Evolutionary conservation across 2,888 invertebrate species (phyloP).

Genomic region (Phytoseiulus persimilis): DNA sequence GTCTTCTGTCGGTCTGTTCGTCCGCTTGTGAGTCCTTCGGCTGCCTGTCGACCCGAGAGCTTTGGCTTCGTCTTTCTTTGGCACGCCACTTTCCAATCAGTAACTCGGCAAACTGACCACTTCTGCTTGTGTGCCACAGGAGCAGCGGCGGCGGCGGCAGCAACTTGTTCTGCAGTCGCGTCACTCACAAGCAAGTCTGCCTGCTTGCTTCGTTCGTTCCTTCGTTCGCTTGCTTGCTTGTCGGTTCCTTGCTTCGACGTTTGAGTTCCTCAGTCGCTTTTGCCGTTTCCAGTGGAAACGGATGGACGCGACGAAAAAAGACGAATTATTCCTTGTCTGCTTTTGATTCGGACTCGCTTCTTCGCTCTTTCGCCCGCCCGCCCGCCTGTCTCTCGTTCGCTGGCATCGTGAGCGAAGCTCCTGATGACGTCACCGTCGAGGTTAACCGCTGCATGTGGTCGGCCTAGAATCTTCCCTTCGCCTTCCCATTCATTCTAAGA

Average conservation of each 20-base stretch:
- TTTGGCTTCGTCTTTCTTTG: background rate
- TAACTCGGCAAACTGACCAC: slow-evolving; percentile 35
- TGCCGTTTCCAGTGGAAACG: background rate
- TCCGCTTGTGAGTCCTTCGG: background rate
- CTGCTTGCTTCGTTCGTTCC: background rate
- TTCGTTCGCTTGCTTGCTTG: background rate
- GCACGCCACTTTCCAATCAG: slow-evolving; percentile 37
- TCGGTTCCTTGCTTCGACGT: background rate
- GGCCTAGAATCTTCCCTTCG: background rate
- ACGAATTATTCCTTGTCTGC: background rate
- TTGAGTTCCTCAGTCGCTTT: background rate
- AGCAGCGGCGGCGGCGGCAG: background rate
- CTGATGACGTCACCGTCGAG: background rate
- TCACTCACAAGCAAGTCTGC: background rate
- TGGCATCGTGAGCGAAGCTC: background rate
- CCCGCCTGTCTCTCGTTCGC: background rate
- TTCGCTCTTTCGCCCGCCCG: background rate
- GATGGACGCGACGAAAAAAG: background rate
- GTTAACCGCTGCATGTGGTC: background rate
- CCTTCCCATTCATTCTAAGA: background rate
- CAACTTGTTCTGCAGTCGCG: background rate
- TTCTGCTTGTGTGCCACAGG: slow-evolving; percentile 1
- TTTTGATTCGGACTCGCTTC: background rate
- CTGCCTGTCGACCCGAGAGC: background rate
- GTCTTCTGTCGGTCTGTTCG: background rate